Percentiles rank a stretch among this genome's conserved stretches.
phyloP scores from a whole-genome alignment of 2,888 invertebrate species.

The Oxytorus armatus region DNA sequence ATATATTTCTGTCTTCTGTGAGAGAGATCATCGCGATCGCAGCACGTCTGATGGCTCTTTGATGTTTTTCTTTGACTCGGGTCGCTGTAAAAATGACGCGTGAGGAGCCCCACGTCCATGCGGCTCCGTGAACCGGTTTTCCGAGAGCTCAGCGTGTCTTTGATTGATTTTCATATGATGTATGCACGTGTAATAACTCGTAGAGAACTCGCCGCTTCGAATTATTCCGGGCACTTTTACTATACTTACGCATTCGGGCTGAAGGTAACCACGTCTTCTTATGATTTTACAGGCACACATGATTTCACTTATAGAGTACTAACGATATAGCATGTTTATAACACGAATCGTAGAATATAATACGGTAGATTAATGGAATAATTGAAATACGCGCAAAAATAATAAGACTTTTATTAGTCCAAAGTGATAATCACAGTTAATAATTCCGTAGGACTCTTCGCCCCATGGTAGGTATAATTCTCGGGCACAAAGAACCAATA shows the following conservation, averaged over 20 bases:
- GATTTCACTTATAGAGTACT: neutral
- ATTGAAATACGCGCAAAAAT: conserved; percentile 20
- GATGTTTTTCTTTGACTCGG: conserved; percentile 62
- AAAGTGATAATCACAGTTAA: conserved; percentile 43
- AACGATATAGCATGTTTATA: too few species aligned
- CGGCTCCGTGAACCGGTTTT: conserved; percentile 62
- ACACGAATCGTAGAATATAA: conserved; percentile 31
- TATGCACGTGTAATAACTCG: conserved; percentile 66
- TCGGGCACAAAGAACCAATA: conserved; percentile 69
- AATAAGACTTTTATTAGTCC: conserved; percentile 32
- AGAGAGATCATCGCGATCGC: conserved; percentile 61
- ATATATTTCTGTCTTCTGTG: conserved; percentile 64
- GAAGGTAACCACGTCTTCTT: neutral
- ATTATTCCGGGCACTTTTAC: conserved; percentile 48
- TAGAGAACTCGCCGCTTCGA: conserved; percentile 34
- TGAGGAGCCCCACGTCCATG: conserved; percentile 37
- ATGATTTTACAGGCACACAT: neutral
- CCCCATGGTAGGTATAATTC: conserved; percentile 56
- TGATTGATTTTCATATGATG: conserved; percentile 67
- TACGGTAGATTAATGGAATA: conserved; percentile 18
- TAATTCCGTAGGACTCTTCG: conserved; percentile 27
- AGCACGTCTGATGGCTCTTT: conserved; percentile 62
- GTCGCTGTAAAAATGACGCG: conserved; percentile 61
- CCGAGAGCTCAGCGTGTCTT: conserved; percentile 55
- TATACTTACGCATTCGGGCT: neutral